These are phyloP conservation scores for Minunthozetes semirufus DNA, from an alignment of 2,888 invertebrate genomes.

Conservation along the genomic window DNA sequence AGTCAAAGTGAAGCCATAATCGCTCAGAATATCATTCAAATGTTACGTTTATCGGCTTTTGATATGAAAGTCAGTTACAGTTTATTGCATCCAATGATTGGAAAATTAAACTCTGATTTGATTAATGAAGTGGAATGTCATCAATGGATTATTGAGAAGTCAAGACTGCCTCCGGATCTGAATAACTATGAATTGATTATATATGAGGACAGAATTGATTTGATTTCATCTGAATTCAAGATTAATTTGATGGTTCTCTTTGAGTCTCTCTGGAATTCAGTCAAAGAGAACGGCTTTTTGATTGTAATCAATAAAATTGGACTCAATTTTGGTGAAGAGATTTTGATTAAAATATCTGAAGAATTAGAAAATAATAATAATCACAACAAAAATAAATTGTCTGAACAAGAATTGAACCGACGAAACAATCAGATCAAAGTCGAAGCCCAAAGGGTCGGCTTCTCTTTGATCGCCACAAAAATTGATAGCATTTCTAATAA, in stretches of 20 bases:
- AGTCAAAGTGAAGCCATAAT: conserved; percentile 20
- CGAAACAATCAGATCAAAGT: conserved; percentile 5
- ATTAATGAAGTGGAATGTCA: background rate
- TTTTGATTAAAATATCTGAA: background rate
- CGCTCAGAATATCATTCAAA: background rate
- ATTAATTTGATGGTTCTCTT: conserved; percentile 38
- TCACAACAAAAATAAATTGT: background rate
- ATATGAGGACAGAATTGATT: conserved; percentile 25
- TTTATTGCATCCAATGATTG: conserved; percentile 21
- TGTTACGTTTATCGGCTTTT: conserved; percentile 20
- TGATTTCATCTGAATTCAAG: background rate
- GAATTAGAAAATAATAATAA: background rate
- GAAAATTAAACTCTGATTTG: background rate
- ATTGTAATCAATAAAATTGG: conserved; percentile 49
- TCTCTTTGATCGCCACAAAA: conserved; percentile 51
- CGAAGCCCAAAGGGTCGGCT: conserved; percentile 29
- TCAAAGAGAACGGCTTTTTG: conserved; percentile 64
- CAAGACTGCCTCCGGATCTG: conserved; percentile 22
- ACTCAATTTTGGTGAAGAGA: background rate
- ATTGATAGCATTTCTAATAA: conserved; percentile 55
- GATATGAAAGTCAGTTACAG: conserved; percentile 21
- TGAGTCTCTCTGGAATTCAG: conserved; percentile 50
- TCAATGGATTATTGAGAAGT: conserved; percentile 25
- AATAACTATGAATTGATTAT: conserved; percentile 25
- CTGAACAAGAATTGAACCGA: background rate